phyloP scores from a whole-genome alignment of 1,140 invertebrate genomes.

The Drosophila setifemur region DNA sequence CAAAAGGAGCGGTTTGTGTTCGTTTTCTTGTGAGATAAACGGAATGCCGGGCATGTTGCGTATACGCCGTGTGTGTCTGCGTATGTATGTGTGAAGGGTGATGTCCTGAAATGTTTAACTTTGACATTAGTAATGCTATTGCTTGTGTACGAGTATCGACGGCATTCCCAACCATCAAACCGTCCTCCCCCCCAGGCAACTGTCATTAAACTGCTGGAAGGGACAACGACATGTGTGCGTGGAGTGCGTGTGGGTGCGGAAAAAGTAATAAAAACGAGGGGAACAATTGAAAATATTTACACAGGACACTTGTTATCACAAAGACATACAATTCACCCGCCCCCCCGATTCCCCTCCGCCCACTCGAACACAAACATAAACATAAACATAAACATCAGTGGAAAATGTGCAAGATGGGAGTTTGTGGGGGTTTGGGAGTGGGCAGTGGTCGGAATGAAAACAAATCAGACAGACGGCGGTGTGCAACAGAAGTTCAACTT shows the following conservation, averaged over 20 bases:
- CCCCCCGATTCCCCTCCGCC: not conserved
- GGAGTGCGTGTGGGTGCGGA: conserved; percentile 17
- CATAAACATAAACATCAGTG: conserved; percentile 55
- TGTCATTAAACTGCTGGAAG: conserved; percentile 42
- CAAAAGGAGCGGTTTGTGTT: conserved; percentile 10
- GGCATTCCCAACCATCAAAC: conserved; percentile 7
- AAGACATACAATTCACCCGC: conserved; percentile 53
- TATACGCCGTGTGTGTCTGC: conserved; percentile 52
- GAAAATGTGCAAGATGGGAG: conserved; percentile 16
- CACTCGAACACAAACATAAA: conserved; percentile 31
- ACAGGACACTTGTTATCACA: conserved; percentile 79
- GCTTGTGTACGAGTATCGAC: conserved; percentile 42
- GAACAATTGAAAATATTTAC: conserved; percentile 81
- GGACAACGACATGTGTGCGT: conserved; percentile 23
- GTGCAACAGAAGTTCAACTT: conserved; percentile 68
- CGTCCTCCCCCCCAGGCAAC: conserved; percentile 5
- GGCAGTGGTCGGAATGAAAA: conserved; percentile 30
- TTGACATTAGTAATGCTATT: conserved; percentile 63
- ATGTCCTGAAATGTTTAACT: conserved; percentile 64
- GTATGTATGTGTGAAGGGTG: conserved; percentile 50
- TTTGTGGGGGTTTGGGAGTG: conserved; percentile 44
- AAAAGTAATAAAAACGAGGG: conserved; percentile 76
- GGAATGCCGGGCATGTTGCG: conserved; percentile 40
- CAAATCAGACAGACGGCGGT: conserved; percentile 71
- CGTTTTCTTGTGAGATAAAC: conserved; percentile 26